Evolutionary conservation across 2,888 invertebrate species (phyloP).

Genomic region (Byasa hedistus): DNA sequence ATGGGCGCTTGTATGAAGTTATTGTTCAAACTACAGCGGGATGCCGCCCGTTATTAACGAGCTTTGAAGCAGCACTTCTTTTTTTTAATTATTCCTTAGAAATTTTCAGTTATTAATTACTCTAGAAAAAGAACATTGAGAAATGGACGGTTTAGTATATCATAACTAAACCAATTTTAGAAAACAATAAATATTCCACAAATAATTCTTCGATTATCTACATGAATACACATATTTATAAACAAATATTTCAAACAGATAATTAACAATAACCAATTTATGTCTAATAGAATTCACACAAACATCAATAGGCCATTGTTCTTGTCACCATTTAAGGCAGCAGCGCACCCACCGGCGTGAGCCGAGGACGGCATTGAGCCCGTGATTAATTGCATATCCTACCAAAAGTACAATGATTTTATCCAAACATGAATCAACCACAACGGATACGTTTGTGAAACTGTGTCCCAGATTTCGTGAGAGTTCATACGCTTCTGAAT

Average conservation of each 20-base stretch:
- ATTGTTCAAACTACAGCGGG: slow-evolving; percentile 59
- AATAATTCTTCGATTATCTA: too few relatives aligned
- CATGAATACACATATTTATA: slow-evolving; percentile 10
- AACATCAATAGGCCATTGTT: slow-evolving; percentile 55
- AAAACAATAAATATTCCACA: too few relatives aligned
- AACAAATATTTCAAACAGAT: slow-evolving; percentile 33
- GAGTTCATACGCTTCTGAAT: slow-evolving; percentile 38
- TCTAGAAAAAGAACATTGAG: too few relatives aligned
- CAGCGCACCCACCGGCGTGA: slow-evolving; percentile 49
- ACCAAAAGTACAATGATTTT: slow-evolving; percentile 34
- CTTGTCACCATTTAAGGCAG: slow-evolving; percentile 47
- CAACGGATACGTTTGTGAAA: slow-evolving; percentile 27
- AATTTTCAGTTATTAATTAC: slow-evolving; percentile 9
- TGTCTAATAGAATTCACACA: slow-evolving; percentile 43
- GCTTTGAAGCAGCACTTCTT: slow-evolving; percentile 44
- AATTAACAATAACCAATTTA: slow-evolving; percentile 29
- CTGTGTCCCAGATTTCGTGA: slow-evolving; percentile 28
- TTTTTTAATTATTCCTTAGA: slow-evolving; percentile 34
- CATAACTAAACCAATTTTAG: too few relatives aligned
- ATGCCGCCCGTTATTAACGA: slow-evolving; percentile 54
- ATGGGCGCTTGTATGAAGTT: slow-evolving; percentile 48
- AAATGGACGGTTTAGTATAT: too few relatives aligned
- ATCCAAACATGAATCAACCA: slow-evolving; percentile 32
- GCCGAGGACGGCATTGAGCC: slow-evolving; percentile 50
- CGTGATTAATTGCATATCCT: slow-evolving; percentile 50